These are phyloP conservation scores for Hydraecia micacea DNA, from an alignment of 2,888 invertebrate species.

Conservation along the genomic window DNA sequence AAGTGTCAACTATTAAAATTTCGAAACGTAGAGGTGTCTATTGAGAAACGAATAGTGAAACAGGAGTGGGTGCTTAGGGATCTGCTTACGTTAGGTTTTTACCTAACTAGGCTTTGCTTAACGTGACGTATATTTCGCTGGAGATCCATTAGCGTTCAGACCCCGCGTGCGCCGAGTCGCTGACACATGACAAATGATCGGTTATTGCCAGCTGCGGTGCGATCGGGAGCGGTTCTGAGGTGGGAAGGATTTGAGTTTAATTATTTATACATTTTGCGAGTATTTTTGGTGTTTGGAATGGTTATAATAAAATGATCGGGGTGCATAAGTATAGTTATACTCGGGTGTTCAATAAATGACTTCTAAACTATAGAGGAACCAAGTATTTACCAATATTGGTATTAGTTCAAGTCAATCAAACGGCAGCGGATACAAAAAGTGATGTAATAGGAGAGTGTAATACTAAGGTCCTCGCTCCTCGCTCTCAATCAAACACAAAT, in stretches of 20 bases:
- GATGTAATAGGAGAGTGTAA: not conserved
- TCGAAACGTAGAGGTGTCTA: not conserved
- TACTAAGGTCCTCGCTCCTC: conserved; percentile 1
- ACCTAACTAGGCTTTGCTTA: not conserved
- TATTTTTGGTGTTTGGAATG: not conserved
- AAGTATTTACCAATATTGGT: not conserved
- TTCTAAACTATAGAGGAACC: not conserved
- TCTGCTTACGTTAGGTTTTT: not conserved
- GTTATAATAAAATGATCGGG: too few relatives aligned
- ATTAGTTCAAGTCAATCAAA: not conserved
- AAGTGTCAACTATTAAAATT: not conserved
- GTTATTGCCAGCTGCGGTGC: conserved; percentile 62
- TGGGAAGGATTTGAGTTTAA: conserved; percentile 9
- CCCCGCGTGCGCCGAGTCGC: conserved; percentile 41
- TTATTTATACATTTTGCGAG: conserved; percentile 11
- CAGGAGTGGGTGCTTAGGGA: not conserved
- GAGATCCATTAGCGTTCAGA: conserved; percentile 73
- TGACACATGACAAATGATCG: conserved; percentile 75
- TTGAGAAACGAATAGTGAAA: not conserved
- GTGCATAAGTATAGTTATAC: not conserved
- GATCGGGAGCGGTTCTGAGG: conserved; percentile 22
- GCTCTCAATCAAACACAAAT: conserved; percentile 21
- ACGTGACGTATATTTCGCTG: conserved; percentile 49
- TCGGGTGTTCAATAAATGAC: not conserved
- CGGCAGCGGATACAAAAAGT: not conserved